A percentile compares a stretch with the other conserved stretches of the same genome.
Evolutionary conservation across 2,888 invertebrate species (phyloP).

Genomic region (Catotricha subobsoleta): DNA sequence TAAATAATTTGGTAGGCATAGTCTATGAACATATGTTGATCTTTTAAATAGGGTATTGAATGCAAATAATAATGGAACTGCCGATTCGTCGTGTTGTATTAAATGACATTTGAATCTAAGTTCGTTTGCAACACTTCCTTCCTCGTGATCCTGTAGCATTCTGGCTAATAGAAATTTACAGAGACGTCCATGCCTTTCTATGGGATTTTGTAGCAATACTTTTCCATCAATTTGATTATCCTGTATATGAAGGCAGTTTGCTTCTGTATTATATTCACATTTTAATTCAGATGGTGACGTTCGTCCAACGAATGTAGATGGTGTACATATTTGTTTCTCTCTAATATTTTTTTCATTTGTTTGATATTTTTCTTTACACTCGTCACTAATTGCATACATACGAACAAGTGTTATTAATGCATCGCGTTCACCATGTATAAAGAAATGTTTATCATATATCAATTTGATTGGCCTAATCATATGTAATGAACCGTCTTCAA

Average conservation of each 20-base stretch:
- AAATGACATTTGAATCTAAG: neutral
- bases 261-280: neutral
- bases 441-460: neutral
- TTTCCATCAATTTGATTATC: neutral
- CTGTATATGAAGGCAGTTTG: neutral
- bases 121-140: neutral
- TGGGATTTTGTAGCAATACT: neutral
- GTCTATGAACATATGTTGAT: neutral
- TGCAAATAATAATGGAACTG: neutral
- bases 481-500: neutral
- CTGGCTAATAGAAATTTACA: neutral
- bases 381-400: neutral
- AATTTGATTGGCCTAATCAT: neutral
- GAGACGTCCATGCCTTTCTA: too few species aligned
- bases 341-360: neutral
- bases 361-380: neutral
- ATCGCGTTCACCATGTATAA: neutral
- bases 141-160: neutral
- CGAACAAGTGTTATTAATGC: neutral
- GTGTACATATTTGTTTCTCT: neutral
- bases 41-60: neutral
- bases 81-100: neutral
- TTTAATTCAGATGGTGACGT: neutral
- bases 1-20: neutral
- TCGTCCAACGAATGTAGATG: neutral